Evolutionary conservation across 2,113 vertebrate genomes (phyloP), one percentile per base, ranked within the genome.

Genomic region (Chionis minor): DNA sequence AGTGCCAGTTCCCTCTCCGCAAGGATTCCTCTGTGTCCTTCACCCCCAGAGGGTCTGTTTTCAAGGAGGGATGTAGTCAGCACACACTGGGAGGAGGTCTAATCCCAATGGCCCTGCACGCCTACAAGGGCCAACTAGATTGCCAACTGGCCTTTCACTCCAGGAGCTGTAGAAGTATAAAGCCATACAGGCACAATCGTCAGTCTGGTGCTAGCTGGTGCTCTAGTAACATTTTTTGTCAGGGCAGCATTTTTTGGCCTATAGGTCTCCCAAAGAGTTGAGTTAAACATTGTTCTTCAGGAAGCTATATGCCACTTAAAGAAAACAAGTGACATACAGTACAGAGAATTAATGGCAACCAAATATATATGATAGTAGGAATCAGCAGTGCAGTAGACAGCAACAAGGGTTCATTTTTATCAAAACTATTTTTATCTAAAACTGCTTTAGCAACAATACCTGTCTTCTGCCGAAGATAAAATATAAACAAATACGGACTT

Each of bases 11-110:
- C 19, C 51, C 19, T 83, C 71, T 44, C 19, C 35, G 17, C 14
- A 92, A 67, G n/a, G 61, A 81, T 78, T 78, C 35, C 63, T 32
- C 30, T 49, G 14, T 26, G 40, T 22, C 47, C 47, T 86, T 92
- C 51, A 45, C 7, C 7, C 38, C 6, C 20, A 49, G 12, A 17
- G 8, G 18, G 7, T 2, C 7, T 2, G 14, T 72, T 86, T 92
- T 84, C 38, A 74, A 83, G 65, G 10, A 92, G 12, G 2, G 2
- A 24, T 20, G 44, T 2, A 74, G 86, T 47, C 56, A 71, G n/a
- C 11, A 38, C 0, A 1, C 24, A 17, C 0, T 28, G 40, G 27
- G 33, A 88, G 8, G 32, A 62, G 20, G 10, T 32, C 35, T 85
- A 72, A 90, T 58, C n/a, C 52, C 45, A 61, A 2, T 8, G 55